Conservation (phyloP, 2,113 vertebrate genomes). For the Chascanopsetta lugubris region DNA sequence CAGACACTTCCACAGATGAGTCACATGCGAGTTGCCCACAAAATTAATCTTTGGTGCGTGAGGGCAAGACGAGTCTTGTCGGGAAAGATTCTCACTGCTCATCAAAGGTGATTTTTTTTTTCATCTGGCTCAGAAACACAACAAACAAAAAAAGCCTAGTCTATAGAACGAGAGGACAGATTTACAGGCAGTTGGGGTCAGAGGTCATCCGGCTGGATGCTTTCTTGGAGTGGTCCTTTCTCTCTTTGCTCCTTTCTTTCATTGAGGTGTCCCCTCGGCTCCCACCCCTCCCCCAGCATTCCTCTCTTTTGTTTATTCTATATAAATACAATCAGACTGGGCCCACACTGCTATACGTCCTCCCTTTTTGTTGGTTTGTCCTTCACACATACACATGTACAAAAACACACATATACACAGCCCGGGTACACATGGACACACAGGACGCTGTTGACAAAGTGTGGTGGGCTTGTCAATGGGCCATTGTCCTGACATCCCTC, state of each 20-base stretch:
- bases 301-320: slow-evolving; percentile 80
- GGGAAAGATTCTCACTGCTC: slow-evolving; percentile 33
- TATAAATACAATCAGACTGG: slow-evolving; percentile 76
- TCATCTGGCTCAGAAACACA: slow-evolving; percentile 42
- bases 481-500: slow-evolving; percentile 7
- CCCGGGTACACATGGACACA: slow-evolving; percentile 48
- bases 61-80: slow-evolving; percentile 50
- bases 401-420: slow-evolving; percentile 48
- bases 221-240: slow-evolving; percentile 79
- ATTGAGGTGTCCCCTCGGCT: slow-evolving; percentile 72
- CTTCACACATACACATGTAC: slow-evolving; percentile 64
- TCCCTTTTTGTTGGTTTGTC: slow-evolving; percentile 60
- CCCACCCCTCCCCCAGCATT: slow-evolving; percentile 79
- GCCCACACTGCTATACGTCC: slow-evolving; percentile 61
- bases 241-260: slow-evolving; percentile 75
- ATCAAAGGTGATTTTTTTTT: slow-evolving; percentile 45
- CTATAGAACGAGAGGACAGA: slow-evolving; percentile 74
- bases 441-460: slow-evolving; percentile 64
- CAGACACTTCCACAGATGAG: slow-evolving; percentile 8
- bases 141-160: slow-evolving; percentile 54
- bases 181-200: slow-evolving; percentile 81
- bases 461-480: slow-evolving; percentile 43
- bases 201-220: slow-evolving; percentile 76
- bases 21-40: background rate
- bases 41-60: slow-evolving; percentile 17